These are phyloP conservation scores for Virgularia gustaviana DNA, from an alignment of 92 coral and sea anemone genomes.

Conservation along the genomic window DNA sequence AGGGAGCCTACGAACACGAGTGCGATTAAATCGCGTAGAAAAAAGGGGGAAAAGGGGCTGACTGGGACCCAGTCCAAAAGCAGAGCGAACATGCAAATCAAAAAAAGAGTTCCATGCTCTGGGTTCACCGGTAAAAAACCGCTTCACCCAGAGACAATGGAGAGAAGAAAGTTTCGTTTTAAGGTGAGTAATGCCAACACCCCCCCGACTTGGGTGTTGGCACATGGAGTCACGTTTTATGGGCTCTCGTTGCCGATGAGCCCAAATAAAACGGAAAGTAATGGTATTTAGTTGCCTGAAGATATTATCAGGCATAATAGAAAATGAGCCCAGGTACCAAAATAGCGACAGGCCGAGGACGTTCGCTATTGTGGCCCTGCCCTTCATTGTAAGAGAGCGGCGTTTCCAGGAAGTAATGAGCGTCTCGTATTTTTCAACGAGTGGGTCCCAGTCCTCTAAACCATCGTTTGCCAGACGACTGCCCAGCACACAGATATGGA, in stretches of 20 bases:
- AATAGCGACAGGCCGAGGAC: slow-evolving; percentile 20
- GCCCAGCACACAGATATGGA: slow-evolving; percentile 26
- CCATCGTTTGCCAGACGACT: slow-evolving; percentile 22
- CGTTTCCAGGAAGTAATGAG: slow-evolving; percentile 21
- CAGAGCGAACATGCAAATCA: not conserved
- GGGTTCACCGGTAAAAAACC: not conserved
- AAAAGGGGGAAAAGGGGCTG: not conserved
- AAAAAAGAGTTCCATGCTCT: not conserved
- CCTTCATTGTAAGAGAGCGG: slow-evolving; percentile 7
- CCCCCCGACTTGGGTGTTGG: slow-evolving; percentile 7
- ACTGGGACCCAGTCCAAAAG: slow-evolving; percentile 9
- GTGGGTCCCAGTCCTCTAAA: slow-evolving; percentile 44
- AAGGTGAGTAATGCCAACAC: slow-evolving; percentile 1
- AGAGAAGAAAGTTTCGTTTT: not conserved
- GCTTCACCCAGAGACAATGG: slow-evolving; percentile 13
- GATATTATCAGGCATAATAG: not conserved
- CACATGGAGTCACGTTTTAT: not conserved
- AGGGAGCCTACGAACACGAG: too few species aligned
- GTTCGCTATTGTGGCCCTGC: slow-evolving; percentile 26
- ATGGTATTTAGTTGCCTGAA: not conserved
- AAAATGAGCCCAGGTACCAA: slow-evolving; percentile 23
- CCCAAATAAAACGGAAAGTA: slow-evolving; percentile 16
- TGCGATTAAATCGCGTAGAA: too few species aligned
- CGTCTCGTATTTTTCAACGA: not conserved
- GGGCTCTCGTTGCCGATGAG: not conserved